phyloP scores from a whole-genome alignment of 2,113 vertebrate genomes.

The Anolis carolinensis region DNA sequence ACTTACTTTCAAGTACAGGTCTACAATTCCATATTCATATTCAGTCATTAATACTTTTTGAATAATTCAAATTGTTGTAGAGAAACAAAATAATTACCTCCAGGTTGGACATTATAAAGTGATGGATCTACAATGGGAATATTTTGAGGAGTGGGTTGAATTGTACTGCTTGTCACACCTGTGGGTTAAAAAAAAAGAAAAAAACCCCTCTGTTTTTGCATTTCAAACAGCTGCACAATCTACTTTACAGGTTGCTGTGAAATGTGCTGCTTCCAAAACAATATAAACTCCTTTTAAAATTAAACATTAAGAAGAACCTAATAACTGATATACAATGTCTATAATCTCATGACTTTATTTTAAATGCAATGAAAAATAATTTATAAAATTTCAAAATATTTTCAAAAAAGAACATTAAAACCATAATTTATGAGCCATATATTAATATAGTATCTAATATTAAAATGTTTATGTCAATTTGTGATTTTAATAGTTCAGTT shows the following conservation, averaged over 20 bases:
- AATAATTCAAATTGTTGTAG: neutral
- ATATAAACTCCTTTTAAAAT: neutral
- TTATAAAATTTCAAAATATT: constrained; percentile 19
- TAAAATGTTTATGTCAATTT: neutral
- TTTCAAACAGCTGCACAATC: neutral
- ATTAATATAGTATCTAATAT: neutral
- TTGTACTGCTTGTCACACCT: constrained; percentile 80
- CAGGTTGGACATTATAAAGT: constrained; percentile 78
- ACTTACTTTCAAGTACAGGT: neutral
- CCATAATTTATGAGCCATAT: neutral
- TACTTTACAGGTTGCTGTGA: neutral
- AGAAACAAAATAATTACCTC: constrained; percentile 75
- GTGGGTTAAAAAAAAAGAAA: neutral
- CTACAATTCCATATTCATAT: neutral
- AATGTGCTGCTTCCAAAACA: neutral
- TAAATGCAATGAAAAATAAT: neutral
- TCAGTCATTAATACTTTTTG: neutral
- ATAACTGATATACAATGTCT: neutral
- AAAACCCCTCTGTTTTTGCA: neutral
- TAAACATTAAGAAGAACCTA: neutral
- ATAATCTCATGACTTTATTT: neutral
- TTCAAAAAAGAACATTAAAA: neutral
- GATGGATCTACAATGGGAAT: constrained; percentile 81
- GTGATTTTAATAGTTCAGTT: neutral
- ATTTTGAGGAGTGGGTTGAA: constrained; percentile 81